Percentiles rank a stretch among this genome's conserved stretches.
Evolutionary conservation across 2,797 vertebrate genomes (phyloP).

Genomic region (Oryzias dopingdopingensis): DNA sequence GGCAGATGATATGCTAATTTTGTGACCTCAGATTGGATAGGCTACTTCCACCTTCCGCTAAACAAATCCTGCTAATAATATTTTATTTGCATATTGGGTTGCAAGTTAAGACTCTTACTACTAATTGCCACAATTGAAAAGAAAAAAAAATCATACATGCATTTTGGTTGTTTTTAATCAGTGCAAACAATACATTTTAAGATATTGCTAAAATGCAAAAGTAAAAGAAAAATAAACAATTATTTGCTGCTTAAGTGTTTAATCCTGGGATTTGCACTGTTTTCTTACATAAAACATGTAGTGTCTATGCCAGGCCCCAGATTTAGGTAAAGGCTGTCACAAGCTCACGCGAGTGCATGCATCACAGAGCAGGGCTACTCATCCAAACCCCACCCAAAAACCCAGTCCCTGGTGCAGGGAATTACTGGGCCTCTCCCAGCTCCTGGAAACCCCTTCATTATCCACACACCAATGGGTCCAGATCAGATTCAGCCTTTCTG

Average conservation of each 20-base stretch:
- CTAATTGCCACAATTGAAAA: conserved; percentile 6
- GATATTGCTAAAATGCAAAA: conserved; percentile 27
- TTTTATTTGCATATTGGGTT: conserved; percentile 26
- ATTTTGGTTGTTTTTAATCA: conserved; percentile 3
- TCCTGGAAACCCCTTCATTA: conserved; percentile 86
- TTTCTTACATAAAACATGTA: conserved; percentile 71
- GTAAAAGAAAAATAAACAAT: conserved; percentile 16
- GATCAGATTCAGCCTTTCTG: conserved; percentile 81
- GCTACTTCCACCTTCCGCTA: conserved; percentile 62
- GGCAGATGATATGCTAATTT: conserved; percentile 81
- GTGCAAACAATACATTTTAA: conserved; percentile 22
- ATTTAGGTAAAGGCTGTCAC: conserved; percentile 80
- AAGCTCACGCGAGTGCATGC: conserved; percentile 82
- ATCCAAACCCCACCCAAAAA: conserved; percentile 83
- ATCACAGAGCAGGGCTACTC: conserved; percentile 82
- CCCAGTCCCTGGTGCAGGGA: conserved; percentile 80
- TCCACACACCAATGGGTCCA: conserved; percentile 85
- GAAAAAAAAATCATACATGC: conserved; percentile 10
- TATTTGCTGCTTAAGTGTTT: conserved; percentile 34
- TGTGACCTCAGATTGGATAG: conserved; percentile 73
- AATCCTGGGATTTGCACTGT: conserved; percentile 48
- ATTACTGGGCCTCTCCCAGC: conserved; percentile 85
- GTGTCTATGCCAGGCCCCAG: conserved; percentile 71
- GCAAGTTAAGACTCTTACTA: not conserved
- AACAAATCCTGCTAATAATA: conserved; percentile 24